Evolutionary conservation across 2,888 invertebrate species (phyloP), one percentile per base, ranked within the genome.

Genomic region (Cheilosia soror): DNA sequence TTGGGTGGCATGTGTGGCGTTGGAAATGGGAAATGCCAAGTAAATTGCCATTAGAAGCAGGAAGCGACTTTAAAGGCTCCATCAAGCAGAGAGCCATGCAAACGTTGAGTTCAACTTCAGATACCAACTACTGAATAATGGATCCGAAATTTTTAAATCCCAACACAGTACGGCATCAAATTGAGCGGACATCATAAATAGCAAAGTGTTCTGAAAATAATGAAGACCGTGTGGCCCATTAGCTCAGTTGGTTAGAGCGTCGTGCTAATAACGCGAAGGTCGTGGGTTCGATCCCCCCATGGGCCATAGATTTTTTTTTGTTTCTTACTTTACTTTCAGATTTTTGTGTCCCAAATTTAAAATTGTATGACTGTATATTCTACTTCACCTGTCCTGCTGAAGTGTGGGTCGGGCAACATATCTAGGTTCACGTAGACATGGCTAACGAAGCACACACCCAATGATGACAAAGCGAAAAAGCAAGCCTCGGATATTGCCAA

Each of bases 241-340:
- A 87, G 87, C 87, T 87, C 88, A 88, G 87, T 85, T 87, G 87
- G 85, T 87, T 88, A 83, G 87, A 82, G 87, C 85, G 87, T 88
- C 87, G 88, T 88, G 88, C 87, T 88, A 88, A 88, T 88, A 87
- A 88, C 87, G 87, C 87, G 87, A 87, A 88, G 88, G 88, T 87
- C 88, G 88, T 78, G 88, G 81, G 88, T 88, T 88, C 86, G 88
- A 88, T 88, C 88, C 88, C 81, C 88, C 86, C 88, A 88, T 88
- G 87, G 87, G 86, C 87, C 87, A 87, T 57, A 7, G 25, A 33
- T 6, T 37, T 66, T 29, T 55, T 57, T 47, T 25, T n/a, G n/a
- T n/a, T n/a, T n/a, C n/a, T 47, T 2, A 2, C 7, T 9, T 33
- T 33, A 9, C 3, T 9, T 7, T 33, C 0, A 2, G 20, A 20